Conservation (phyloP, 1,140 invertebrate genomes). For the Thaumetopoea pityocampa region DNA sequence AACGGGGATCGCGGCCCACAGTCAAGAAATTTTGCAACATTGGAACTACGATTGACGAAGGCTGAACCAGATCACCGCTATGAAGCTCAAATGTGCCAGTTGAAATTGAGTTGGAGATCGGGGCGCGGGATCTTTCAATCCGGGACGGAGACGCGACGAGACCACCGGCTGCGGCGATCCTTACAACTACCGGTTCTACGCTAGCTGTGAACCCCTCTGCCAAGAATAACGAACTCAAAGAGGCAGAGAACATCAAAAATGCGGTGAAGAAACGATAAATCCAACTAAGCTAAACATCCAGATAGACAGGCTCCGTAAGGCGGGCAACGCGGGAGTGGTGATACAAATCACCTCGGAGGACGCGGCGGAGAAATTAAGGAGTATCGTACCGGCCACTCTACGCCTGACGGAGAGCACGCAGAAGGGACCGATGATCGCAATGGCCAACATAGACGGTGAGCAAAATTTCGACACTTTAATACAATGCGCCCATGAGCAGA, state of each 20-base stretch:
- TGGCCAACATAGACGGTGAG: background rate
- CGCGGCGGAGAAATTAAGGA: background rate
- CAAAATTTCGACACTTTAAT: background rate
- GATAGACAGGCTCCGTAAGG: background rate
- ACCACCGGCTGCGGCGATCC: no score
- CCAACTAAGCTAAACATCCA: background rate
- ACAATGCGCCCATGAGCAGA: background rate
- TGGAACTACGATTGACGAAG: no score
- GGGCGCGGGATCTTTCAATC: no score
- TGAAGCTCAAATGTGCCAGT: no score
- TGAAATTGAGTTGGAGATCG: no score
- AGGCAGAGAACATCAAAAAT: slow-evolving; percentile 4
- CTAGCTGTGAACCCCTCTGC: no score
- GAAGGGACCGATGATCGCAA: background rate
- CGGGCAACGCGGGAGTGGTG: slow-evolving; percentile 18
- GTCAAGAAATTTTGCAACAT: no score
- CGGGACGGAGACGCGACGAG: no score
- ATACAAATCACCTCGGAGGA: slow-evolving; percentile 6
- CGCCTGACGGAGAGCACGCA: slow-evolving; percentile 3
- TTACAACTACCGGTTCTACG: no score
- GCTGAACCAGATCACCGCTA: no score
- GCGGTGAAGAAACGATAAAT: background rate
- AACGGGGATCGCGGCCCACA: no score
- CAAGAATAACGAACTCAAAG: background rate
- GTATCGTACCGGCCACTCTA: slow-evolving; percentile 1